These are phyloP conservation scores for Siniperca undulata DNA, from an alignment of 2,797 vertebrate genomes.

Conservation along the genomic window DNA sequence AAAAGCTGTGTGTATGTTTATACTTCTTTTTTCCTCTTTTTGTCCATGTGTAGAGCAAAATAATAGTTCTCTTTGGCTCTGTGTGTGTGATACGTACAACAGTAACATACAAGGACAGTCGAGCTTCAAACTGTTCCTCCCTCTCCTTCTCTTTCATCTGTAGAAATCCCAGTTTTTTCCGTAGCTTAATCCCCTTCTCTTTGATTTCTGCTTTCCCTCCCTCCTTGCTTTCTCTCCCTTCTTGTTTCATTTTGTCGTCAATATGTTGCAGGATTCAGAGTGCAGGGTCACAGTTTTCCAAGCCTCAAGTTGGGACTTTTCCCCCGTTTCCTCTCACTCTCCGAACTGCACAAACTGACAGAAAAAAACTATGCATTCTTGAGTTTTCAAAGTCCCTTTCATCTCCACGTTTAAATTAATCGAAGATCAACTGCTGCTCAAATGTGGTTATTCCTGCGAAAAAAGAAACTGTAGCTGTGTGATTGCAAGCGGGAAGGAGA, in stretches of 20 bases:
- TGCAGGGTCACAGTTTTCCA: slow-evolving; percentile 79
- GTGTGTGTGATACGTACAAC: slow-evolving; percentile 7
- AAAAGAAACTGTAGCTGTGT: slow-evolving; percentile 23
- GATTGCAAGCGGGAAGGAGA: slow-evolving; percentile 49
- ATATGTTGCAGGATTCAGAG: slow-evolving; percentile 65
- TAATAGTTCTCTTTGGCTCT: background rate
- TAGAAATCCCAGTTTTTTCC: slow-evolving; percentile 16
- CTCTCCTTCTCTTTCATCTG: slow-evolving; percentile 32
- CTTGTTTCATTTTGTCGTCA: slow-evolving; percentile 49
- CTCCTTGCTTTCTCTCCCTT: slow-evolving; percentile 3
- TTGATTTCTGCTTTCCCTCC: slow-evolving; percentile 28
- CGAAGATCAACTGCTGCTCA: slow-evolving; percentile 10
- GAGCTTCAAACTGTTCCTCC: background rate
- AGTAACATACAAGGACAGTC: slow-evolving; percentile 22
- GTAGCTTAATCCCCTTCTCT: slow-evolving; percentile 31
- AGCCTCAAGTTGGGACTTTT: slow-evolving; percentile 64
- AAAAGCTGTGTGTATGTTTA: slow-evolving; percentile 3
- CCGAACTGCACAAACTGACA: slow-evolving; percentile 14
- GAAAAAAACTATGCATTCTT: slow-evolving; percentile 27
- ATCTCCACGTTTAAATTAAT: slow-evolving; percentile 30
- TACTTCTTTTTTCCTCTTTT: background rate
- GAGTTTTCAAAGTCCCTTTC: slow-evolving; percentile 25
- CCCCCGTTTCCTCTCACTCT: slow-evolving; percentile 50
- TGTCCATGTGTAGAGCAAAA: slow-evolving; percentile 17
- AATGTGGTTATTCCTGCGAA: slow-evolving; percentile 51